Evolutionary conservation across 2,797 vertebrate species (phyloP), one percentile per base, ranked within the genome.

Genomic region (Propithecus perrieri): DNA sequence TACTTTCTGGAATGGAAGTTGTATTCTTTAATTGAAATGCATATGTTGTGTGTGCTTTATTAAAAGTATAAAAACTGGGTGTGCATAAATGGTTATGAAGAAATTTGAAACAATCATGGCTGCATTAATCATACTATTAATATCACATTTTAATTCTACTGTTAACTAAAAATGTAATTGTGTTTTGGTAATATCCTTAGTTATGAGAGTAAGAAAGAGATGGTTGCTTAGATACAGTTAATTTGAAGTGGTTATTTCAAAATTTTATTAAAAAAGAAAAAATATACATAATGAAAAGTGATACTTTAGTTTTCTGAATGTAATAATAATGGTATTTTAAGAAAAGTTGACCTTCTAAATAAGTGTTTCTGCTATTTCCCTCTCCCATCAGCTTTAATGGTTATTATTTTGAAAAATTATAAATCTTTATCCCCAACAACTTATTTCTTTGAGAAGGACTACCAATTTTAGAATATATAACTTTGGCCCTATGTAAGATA

Each of bases 161-260:
- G 46, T 92, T 94, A 96, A 96, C 63, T 89, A 89, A 92, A 93
- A 84, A 65, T 85, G 33, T 59, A 67, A 1, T 91, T 88, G n/a
- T 74, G 71, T 89, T 95, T 95, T 96, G 26, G 50, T 80, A 75
- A 92, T 53, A 41, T 43, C 43, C 55, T 85, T 43, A 76, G 89
- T 57, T 74, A 74, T 91, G 74, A 94, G 65, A 79, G 1, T 41
- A 83, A 22, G 28, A 87, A 87, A 78, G 61, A 84, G 53, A 24
- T 84, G 76, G 85, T 96, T 95, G 97, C 88, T 96, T 94, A 72
- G 91, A 92, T 90, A 95, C 71, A 87, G 85, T n/a, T 89, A 80
- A 96, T 96, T 96, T 96, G 28, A 28, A 94, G 18, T 53, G 35
- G 46, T 92, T 90, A 91, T 86, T 92, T 97, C 85, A 95, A 89